These are phyloP conservation scores for Whitmania pigra DNA, from an alignment of 1,140 invertebrate genomes.

Conservation along the genomic window DNA sequence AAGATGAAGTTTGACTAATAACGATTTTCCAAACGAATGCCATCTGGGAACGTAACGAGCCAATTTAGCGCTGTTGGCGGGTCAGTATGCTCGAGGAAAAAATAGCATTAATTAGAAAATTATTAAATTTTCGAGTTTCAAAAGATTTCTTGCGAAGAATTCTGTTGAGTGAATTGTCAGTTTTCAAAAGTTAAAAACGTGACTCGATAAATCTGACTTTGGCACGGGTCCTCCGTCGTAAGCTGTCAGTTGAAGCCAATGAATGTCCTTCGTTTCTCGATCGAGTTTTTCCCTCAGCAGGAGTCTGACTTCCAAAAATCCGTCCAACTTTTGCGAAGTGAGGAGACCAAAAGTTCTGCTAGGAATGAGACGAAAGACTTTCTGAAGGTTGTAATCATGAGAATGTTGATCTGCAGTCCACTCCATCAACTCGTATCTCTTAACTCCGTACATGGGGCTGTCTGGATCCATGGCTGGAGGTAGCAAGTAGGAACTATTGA, in stretches of 20 bases:
- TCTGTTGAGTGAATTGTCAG: no score
- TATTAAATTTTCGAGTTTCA: no score
- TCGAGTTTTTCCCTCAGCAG: conserved; percentile 63
- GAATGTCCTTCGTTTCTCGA: conserved; percentile 66
- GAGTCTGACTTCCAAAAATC: conserved; percentile 13
- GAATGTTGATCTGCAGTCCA: neutral
- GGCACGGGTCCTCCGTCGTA: conserved; percentile 51
- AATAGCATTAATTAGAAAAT: no score
- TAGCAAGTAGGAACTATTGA: conserved; percentile 28
- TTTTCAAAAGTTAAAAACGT: no score
- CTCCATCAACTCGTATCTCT: conserved; percentile 2
- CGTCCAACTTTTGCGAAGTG: conserved; percentile 11
- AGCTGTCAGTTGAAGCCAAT: conserved; percentile 74
- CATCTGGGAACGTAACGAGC: no score
- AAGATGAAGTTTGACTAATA: no score
- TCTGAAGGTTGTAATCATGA: neutral
- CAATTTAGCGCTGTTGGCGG: no score
- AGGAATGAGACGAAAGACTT: neutral
- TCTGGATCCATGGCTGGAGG: conserved; percentile 33
- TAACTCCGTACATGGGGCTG: conserved; percentile 15
- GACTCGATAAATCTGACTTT: neutral
- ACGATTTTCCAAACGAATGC: no score
- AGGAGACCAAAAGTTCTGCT: neutral
- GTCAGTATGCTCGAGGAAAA: no score
- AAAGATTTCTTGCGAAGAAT: no score